phyloP scores from a whole-genome alignment of 2,113 vertebrate species.

The Centropus unirufus region DNA sequence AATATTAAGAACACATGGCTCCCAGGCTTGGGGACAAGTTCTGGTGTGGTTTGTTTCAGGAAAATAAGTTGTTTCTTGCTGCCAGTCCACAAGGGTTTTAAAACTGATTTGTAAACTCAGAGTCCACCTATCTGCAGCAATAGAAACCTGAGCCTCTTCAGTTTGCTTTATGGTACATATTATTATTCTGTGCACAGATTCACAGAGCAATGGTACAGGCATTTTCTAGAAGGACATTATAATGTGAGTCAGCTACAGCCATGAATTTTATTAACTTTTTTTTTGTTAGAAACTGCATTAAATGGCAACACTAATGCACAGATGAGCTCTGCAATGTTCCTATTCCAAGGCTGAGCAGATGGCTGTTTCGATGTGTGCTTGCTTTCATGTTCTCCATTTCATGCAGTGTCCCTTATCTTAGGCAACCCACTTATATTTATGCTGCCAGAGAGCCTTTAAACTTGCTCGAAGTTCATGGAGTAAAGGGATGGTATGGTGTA shows the following conservation, averaged over 20 bases:
- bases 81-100: background rate
- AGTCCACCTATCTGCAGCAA: constrained; percentile 3
- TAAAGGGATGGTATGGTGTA: background rate
- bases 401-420: constrained; percentile 39
- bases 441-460: constrained; percentile 40
- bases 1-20: background rate
- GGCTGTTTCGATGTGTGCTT: constrained; percentile 48
- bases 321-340: constrained; percentile 54
- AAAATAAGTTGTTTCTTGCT: constrained; percentile 48
- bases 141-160: constrained; percentile 35
- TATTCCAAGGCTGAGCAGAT: constrained; percentile 63
- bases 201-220: constrained; percentile 1
- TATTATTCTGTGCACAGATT: constrained; percentile 59
- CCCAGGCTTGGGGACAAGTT: background rate
- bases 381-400: constrained; percentile 63
- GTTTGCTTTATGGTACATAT: constrained; percentile 12
- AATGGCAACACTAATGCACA: constrained; percentile 49
- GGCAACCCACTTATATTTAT: constrained; percentile 32
- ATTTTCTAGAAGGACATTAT: constrained; percentile 50
- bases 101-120: background rate
- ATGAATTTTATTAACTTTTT: constrained; percentile 68
- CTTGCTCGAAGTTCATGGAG: constrained; percentile 20
- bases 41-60: constrained; percentile 26
- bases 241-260: constrained; percentile 57
- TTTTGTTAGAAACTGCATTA: constrained; percentile 63